These are phyloP conservation scores for Bergia sp. DNA, from an alignment of 92 coral and sea anemone species.

Conservation along the genomic window DNA sequence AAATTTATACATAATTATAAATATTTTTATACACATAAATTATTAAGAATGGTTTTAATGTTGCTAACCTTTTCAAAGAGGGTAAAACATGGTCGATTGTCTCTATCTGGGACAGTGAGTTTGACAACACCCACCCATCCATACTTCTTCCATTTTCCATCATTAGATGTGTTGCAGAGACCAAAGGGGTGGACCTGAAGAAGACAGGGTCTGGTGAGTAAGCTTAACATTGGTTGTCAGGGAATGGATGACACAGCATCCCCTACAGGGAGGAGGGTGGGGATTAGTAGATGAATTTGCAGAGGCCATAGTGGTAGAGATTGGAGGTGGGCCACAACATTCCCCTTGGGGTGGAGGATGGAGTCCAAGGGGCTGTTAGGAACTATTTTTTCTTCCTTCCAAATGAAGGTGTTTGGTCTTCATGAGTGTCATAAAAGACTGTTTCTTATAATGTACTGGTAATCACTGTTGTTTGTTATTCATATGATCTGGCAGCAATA, in stretches of 20 bases:
- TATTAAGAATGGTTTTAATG: too few relatives aligned
- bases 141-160: constrained; percentile 81
- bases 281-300: constrained; percentile 3
- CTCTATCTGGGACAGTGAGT: constrained; percentile 71
- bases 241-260: background rate
- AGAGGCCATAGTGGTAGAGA: background rate
- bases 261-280: background rate
- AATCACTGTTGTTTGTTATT: background rate
- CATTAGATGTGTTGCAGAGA: constrained; percentile 92
- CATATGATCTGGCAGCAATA: background rate
- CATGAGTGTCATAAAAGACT: background rate
- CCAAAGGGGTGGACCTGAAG: constrained; percentile 92
- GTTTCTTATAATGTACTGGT: background rate
- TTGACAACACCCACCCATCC: constrained; percentile 99
- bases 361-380: background rate
- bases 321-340: background rate
- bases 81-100: constrained; percentile 77
- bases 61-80: constrained; percentile 76
- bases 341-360: background rate
- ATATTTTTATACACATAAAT: background rate
- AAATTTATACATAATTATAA: too few relatives aligned
- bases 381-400: background rate
- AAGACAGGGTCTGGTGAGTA: background rate
- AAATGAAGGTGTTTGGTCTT: background rate
- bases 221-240: background rate